Base-by-base conservation (phyloP, 2,888 invertebrate genomes). In the Incurvaria masculella region DNA sequence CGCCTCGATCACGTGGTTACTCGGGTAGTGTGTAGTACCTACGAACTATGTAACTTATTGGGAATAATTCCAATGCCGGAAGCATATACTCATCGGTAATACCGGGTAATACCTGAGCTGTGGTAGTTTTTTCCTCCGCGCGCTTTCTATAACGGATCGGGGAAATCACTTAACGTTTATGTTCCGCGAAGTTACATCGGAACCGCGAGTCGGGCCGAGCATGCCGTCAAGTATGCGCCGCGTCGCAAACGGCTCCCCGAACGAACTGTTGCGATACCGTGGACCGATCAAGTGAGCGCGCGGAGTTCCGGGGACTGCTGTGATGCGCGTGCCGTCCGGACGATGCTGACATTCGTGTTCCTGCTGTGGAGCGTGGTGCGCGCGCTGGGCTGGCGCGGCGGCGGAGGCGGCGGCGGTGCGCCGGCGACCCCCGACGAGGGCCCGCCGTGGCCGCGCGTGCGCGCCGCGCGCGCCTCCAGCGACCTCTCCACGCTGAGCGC, bases 331-430 rank as follows among this genome's bases (percentile, higher is more conserved):
- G 50, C 46, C 46, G 47, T 47, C 16, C 39, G 49, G 60, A 61
- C 56, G 52, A 84, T 84, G 84, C 71, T 84, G 69, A 83, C 83
- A 62, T 66, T 84, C 62, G 76, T 84, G 61, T 81, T 83, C 62
- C 78, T 83, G 68, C 69, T 82, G 71, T 84, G 83, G 84, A 80
- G 82, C 61, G 76, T 79, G 56, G 80, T 82, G 63, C 82, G 83
- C 65, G 82, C 81, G 69, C 70, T 84, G 60, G 72, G 78, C 61
- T 72, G 70, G 72, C 61, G 72, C 69, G 42, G 21, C n/a, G 16
- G 23, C 14, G 17, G 17, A 41, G 47, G 58, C 59, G 47, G 60
- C 55, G 53, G 60, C 51, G 41, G 49, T 49, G 65, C 50, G 51
- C 60, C 51, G 8, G 65, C 73, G 42, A 72, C 72, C 48, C 73